Evolutionary conservation across 1,140 invertebrate genomes (phyloP).

Genomic region (Drosophila micromelanica): DNA sequence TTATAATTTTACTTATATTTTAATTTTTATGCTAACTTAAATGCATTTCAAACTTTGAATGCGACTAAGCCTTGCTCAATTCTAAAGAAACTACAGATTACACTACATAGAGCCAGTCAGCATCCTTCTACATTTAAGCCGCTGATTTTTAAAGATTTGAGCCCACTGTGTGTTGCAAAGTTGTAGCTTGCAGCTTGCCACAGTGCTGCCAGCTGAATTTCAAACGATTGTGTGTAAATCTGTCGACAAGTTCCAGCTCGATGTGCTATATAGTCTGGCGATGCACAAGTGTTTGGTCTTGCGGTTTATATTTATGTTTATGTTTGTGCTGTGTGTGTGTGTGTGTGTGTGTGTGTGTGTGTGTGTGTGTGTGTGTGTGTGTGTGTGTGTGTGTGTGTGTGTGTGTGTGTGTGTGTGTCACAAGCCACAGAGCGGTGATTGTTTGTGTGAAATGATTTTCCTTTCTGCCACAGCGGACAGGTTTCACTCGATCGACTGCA

Average conservation of each 20-base stretch:
- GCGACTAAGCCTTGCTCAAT: too few relatives aligned
- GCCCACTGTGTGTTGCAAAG: constrained; percentile 5
- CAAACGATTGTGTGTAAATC: constrained; percentile 74
- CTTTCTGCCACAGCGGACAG: constrained; percentile 71
- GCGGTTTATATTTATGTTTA: constrained; percentile 34
- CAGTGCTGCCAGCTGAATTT: constrained; percentile 35
- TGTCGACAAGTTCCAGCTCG: constrained; percentile 58
- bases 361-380: constrained; percentile 35
- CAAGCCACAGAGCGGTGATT: constrained; percentile 64
- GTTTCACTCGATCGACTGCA: constrained; percentile 64
- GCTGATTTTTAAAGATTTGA: not conserved
- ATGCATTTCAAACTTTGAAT: too few relatives aligned
- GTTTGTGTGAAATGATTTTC: constrained; percentile 78
- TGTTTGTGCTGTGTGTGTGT: constrained; percentile 24
- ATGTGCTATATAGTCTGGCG: constrained; percentile 53
- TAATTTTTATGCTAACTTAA: too few relatives aligned
- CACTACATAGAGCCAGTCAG: too few relatives aligned
- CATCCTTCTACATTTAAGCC: too few relatives aligned
- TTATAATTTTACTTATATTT: too few relatives aligned
- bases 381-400: constrained; percentile 32
- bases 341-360: constrained; percentile 47
- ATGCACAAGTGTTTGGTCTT: constrained; percentile 43
- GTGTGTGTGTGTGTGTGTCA: constrained; percentile 49
- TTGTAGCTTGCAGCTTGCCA: not conserved
- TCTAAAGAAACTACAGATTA: too few relatives aligned